A percentile compares a stretch with the other conserved stretches of the same genome.
Evolutionary conservation across 2,797 vertebrate genomes (phyloP).

Genomic region (Selene dorsalis): DNA sequence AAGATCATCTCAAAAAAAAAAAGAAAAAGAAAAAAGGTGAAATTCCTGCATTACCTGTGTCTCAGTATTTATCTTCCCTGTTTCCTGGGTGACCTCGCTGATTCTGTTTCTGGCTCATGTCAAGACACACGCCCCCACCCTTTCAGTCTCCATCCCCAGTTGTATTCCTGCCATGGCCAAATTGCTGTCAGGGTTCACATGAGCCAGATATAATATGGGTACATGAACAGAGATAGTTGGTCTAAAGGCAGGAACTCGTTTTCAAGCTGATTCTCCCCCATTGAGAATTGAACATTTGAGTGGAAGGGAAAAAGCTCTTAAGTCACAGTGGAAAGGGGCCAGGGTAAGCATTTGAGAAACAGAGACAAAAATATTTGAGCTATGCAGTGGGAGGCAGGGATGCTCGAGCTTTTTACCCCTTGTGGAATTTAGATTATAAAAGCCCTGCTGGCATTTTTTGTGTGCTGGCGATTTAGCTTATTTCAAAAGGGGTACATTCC

Average conservation of each 20-base stretch:
- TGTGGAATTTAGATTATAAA: slow-evolving; percentile 81
- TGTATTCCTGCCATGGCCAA: slow-evolving; percentile 54
- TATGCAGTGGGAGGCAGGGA: slow-evolving; percentile 84
- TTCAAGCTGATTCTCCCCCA: slow-evolving; percentile 57
- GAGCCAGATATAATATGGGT: slow-evolving; percentile 53
- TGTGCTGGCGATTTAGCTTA: slow-evolving; percentile 50
- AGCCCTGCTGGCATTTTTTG: slow-evolving; percentile 65
- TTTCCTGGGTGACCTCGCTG: slow-evolving; percentile 41
- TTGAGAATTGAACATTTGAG: slow-evolving; percentile 69
- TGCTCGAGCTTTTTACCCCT: slow-evolving; percentile 65
- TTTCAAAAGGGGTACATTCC: slow-evolving; percentile 63
- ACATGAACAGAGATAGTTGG: slow-evolving; percentile 68
- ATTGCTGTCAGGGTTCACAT: slow-evolving; percentile 69
- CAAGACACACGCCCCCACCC: slow-evolving; percentile 17
- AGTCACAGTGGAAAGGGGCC: slow-evolving; percentile 68
- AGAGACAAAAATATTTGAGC: slow-evolving; percentile 81
- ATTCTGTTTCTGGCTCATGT: slow-evolving; percentile 54
- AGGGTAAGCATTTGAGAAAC: slow-evolving; percentile 71
- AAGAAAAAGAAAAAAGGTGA: not conserved
- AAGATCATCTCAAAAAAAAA: not conserved
- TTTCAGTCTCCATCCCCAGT: slow-evolving; percentile 44
- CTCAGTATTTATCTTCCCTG: not conserved
- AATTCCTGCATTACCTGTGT: not conserved
- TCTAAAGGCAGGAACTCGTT: slow-evolving; percentile 62
- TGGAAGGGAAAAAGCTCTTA: slow-evolving; percentile 68